Conservation (phyloP, 2,888 invertebrate species). For the Agrotis puta region DNA sequence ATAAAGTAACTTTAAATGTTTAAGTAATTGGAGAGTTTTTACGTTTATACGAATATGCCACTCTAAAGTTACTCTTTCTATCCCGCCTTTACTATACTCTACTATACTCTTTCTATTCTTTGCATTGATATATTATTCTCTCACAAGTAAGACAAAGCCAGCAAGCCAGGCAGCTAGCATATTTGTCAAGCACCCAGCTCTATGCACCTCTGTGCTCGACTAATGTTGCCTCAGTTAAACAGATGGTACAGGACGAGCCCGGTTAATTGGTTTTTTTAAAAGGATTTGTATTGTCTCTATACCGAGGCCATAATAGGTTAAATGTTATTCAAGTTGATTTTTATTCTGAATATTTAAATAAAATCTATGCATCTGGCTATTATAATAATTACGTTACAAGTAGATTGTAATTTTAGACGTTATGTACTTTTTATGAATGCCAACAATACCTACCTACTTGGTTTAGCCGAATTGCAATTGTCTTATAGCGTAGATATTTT, state of each 20-base stretch:
- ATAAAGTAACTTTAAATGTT: too few species aligned
- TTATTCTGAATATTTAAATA: too few species aligned
- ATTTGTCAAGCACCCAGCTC: conserved; percentile 21
- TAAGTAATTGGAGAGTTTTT: too few species aligned
- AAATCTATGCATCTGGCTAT: not conserved
- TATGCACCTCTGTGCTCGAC: conserved; percentile 13
- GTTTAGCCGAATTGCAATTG: too few species aligned
- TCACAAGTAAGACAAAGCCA: not conserved
- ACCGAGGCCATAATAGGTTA: too few species aligned
- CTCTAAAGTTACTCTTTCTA: too few species aligned
- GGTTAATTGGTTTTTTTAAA: conserved; percentile 17
- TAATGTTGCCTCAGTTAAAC: conserved; percentile 31
- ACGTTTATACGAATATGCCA: too few species aligned
- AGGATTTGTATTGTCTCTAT: not conserved
- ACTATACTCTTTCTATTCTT: not conserved
- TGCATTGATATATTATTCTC: conserved; percentile 2
- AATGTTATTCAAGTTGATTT: too few species aligned
- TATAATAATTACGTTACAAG: not conserved
- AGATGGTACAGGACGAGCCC: not conserved
- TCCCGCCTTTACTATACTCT: too few species aligned
- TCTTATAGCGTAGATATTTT: too few species aligned
- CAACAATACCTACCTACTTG: too few species aligned
- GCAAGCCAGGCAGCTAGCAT: not conserved
- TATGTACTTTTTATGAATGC: too few species aligned
- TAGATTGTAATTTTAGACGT: not conserved